Base-by-base conservation (phyloP, 2,113 vertebrate genomes). In the Ophthalmolycus amberensis region DNA sequence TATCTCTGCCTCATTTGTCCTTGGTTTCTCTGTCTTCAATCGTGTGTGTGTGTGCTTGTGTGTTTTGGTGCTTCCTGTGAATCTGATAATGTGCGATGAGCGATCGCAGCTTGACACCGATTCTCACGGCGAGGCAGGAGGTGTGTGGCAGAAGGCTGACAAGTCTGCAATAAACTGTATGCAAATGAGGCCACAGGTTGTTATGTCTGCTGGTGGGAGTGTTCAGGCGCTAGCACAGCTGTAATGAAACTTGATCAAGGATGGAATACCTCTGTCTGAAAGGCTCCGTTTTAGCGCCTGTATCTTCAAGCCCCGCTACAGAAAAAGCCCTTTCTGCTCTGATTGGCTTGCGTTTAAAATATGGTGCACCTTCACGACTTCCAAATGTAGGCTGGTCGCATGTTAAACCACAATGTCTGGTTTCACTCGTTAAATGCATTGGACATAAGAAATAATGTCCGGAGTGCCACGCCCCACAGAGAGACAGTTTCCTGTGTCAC, bases 171-270 rank as follows among this genome's bases (percentile, higher is more conserved):
- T 92, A 88, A 92, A 92, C 68, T 85, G 69, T 76, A 93, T 95
- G 91, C 87, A 94, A 93, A 95, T 93, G 82, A 93, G 64, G 81
- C 83, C 63, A 77, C 74, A 85, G 89, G 89, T 91, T 94, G 92
- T 92, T 92, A 75, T 85, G 85, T 84, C 77, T 70, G 58, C 73
- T 0, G 5, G 62, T 67, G 67, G 64, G 74, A 7, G 63, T 68
- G 48, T 63, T 32, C 42, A 60, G 71, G 63, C 66, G 86, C 52
- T 82, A 90, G 90, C 84, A 71, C 83, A 75, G 66, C 83, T 75
- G 88, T 87, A 89, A 88, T 73, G 72, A 88, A 84, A 90, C 82
- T 44, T 90, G 88, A 91, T 92, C 81, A 82, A 84, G 85, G 71
- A n/a, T 80, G 80, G 60, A 72, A 59, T 69, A 40, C 9, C 3